Conservation (phyloP, 2,797 vertebrate species). For the Babyrousa celebensis region DNA sequence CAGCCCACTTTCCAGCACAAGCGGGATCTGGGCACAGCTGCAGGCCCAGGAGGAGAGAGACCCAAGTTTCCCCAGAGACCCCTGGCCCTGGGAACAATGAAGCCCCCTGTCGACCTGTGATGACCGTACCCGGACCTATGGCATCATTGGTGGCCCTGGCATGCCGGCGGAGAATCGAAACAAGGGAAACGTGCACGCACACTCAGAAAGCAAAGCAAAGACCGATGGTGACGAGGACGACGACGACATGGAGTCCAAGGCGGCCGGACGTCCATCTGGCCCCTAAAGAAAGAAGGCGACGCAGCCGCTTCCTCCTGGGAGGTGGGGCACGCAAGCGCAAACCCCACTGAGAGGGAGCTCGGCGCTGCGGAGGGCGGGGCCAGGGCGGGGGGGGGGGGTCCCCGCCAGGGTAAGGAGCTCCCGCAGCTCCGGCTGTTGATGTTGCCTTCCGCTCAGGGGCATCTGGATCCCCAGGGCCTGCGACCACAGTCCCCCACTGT, state of each 20-base stretch:
- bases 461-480: background rate
- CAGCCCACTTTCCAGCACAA: constrained; percentile 55
- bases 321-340: accelerated
- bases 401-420: accelerated
- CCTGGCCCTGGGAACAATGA: background rate
- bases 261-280: background rate
- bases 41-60: constrained; percentile 45
- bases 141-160: background rate
- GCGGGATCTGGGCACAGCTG: constrained; percentile 49
- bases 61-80: background rate
- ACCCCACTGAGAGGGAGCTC: background rate
- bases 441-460: background rate
- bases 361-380: accelerated
- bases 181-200: constrained; percentile 15
- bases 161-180: constrained; percentile 58
- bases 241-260: background rate
- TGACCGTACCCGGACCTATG: background rate
- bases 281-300: background rate
- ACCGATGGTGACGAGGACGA: background rate
- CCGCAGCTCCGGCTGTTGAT: accelerated
- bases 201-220: background rate
- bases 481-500: background rate
- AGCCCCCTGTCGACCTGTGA: constrained; percentile 5
- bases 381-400: accelerated
- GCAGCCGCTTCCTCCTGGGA: too few relatives aligned